A percentile compares a stretch with the other conserved stretches of the same genome.
phyloP scores from a whole-genome alignment of 1,140 invertebrate genomes.

The Schlechtendalia chinensis region DNA sequence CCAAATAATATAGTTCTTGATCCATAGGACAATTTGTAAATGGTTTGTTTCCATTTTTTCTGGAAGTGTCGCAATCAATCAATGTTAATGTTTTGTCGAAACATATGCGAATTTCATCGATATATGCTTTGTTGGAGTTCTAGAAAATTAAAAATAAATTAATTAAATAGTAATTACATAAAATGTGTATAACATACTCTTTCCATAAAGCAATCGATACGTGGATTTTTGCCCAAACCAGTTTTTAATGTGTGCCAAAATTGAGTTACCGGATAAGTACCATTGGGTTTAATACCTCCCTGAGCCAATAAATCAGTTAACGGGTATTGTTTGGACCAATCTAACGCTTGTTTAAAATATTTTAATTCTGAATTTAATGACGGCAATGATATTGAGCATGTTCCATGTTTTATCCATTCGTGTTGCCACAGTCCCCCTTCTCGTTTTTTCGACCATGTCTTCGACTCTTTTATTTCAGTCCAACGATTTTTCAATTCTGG shows the following conservation, averaged over 20 bases:
- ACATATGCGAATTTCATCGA: conserved; percentile 42
- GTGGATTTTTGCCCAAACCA: conserved; percentile 34
- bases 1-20: conserved; percentile 17
- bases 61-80: conserved; percentile 33
- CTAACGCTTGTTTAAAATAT: conserved; percentile 70
- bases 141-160: background rate
- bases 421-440: conserved; percentile 70
- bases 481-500: conserved; percentile 66
- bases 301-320: conserved; percentile 6
- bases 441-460: conserved; percentile 55
- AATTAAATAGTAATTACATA: background rate
- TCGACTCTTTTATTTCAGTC: conserved; percentile 68
- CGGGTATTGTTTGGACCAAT: conserved; percentile 56
- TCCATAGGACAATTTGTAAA: conserved; percentile 28
- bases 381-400: conserved; percentile 68
- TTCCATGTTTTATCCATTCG: conserved; percentile 83
- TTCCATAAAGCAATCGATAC: conserved; percentile 28
- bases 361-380: conserved; percentile 66
- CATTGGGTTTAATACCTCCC: conserved; percentile 7
- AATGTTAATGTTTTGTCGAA: conserved; percentile 33
- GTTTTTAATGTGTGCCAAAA: conserved; percentile 40
- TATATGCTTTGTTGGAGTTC: background rate
- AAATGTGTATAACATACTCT: conserved; percentile 1
- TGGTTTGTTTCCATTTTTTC: conserved; percentile 23
- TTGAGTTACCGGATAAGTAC: conserved; percentile 20